phyloP scores from a whole-genome alignment of 1,140 invertebrate species.

The Papilio helenus region DNA sequence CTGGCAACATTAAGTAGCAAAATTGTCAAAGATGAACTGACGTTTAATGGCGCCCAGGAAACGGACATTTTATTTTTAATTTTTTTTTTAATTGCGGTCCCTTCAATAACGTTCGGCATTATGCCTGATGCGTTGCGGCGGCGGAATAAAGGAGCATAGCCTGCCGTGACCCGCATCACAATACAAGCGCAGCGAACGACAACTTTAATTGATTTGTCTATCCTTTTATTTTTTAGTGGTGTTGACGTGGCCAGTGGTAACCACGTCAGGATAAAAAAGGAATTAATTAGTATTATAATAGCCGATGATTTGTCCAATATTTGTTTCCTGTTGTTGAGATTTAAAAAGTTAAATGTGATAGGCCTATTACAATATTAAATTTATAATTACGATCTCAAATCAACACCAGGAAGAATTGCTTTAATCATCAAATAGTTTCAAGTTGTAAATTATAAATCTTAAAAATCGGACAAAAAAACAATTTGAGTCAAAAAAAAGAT shows the following conservation, averaged over 20 bases:
- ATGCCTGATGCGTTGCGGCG: slow-evolving; percentile 52
- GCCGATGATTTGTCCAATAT: neutral
- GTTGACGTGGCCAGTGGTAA: neutral
- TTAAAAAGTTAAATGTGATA: neutral
- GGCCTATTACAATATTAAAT: too few relatives aligned
- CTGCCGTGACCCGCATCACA: slow-evolving; percentile 42
- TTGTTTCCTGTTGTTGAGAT: neutral
- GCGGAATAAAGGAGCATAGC: slow-evolving; percentile 49
- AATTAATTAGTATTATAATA: slow-evolving; percentile 23
- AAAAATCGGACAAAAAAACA: too few relatives aligned
- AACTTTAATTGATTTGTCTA: slow-evolving; percentile 40
- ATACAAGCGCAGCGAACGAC: slow-evolving; percentile 43
- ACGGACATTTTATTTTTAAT: slow-evolving; percentile 38
- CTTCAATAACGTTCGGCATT: slow-evolving; percentile 39
- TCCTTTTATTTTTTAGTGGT: slow-evolving; percentile 1
- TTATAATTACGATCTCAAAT: too few relatives aligned
- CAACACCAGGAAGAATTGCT: too few relatives aligned
- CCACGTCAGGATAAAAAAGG: neutral
- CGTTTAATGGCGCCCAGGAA: slow-evolving; percentile 27
- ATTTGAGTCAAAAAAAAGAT: too few relatives aligned
- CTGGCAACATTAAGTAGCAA: slow-evolving; percentile 27
- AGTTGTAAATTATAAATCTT: too few relatives aligned
- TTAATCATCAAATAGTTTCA: too few relatives aligned
- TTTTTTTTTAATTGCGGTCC: slow-evolving; percentile 53
- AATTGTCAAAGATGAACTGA: slow-evolving; percentile 7